Evolutionary conservation across 1,140 invertebrate species (phyloP).

Genomic region (Drosophila kepulauana): DNA sequence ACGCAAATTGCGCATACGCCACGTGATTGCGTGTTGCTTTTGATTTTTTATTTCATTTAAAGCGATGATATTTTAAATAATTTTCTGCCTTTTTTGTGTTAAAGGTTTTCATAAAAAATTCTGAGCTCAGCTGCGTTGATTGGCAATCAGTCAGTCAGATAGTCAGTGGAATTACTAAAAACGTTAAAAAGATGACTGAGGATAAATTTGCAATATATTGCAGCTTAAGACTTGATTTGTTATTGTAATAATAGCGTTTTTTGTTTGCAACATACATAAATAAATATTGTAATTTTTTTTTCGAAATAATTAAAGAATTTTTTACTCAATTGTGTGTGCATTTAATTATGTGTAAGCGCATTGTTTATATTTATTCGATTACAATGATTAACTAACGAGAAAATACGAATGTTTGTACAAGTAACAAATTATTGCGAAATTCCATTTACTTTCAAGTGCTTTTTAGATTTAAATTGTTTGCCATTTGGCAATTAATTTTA

Average conservation of each 20-base stretch:
- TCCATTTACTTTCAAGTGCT: constrained; percentile 2
- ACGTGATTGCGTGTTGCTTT: constrained; percentile 31
- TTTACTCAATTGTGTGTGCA: constrained; percentile 1
- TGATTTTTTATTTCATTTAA: constrained; percentile 1
- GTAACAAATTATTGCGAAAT: background rate
- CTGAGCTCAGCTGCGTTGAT: background rate
- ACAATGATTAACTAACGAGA: constrained; percentile 10
- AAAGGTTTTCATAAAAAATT: background rate
- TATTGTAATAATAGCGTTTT: constrained; percentile 17
- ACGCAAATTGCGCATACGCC: constrained; percentile 51
- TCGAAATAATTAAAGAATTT: background rate
- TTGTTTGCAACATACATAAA: background rate
- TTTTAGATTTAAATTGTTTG: constrained; percentile 10
- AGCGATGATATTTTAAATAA: background rate
- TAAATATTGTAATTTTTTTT: constrained; percentile 10
- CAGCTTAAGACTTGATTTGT: constrained; percentile 21
- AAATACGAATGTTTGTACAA: background rate
- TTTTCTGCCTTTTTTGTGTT: too few relatives aligned
- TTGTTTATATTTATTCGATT: constrained; percentile 26
- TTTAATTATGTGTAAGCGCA: constrained; percentile 27
- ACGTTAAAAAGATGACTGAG: background rate
- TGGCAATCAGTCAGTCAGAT: background rate
- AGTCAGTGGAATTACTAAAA: background rate
- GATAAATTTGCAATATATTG: constrained; percentile 5
- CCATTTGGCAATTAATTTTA: constrained; percentile 23